phyloP scores from a whole-genome alignment of 2,113 vertebrate genomes.

The Xenopus tropicalis region DNA sequence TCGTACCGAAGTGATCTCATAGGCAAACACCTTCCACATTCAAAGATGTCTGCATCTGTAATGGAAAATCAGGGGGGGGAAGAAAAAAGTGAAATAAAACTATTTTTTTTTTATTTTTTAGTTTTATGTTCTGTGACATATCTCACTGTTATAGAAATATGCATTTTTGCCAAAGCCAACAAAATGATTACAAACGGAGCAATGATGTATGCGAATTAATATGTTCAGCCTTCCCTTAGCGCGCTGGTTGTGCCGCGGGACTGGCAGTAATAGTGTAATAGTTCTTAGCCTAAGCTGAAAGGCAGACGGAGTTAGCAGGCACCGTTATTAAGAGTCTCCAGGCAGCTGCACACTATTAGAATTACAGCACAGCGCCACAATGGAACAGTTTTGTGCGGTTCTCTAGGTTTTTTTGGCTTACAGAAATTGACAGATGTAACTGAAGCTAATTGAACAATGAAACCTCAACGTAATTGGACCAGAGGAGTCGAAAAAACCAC shows the following conservation, averaged over 20 bases:
- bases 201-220: constrained; percentile 59
- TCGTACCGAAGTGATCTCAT: constrained; percentile 5
- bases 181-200: constrained; percentile 55
- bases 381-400: constrained; percentile 43
- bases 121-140: constrained; percentile 56
- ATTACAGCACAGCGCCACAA: constrained; percentile 26
- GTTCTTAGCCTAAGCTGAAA: constrained; percentile 51
- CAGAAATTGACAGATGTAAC: constrained; percentile 19
- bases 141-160: constrained; percentile 62
- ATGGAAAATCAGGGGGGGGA: constrained; percentile 50
- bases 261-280: constrained; percentile 49
- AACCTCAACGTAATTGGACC: constrained; percentile 34
- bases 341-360: constrained; percentile 11
- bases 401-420: constrained; percentile 42
- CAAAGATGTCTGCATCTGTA: constrained; percentile 53
- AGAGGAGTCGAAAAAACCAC: not conserved
- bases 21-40: not conserved
- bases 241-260: constrained; percentile 43
- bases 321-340: constrained; percentile 23
- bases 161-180: constrained; percentile 68
- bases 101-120: constrained; percentile 56
- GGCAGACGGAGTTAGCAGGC: constrained; percentile 3
- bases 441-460: constrained; percentile 45
- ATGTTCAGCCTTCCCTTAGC: constrained; percentile 44
- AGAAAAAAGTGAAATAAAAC: constrained; percentile 48